Evolutionary conservation across 2,113 vertebrate genomes (phyloP).

Genomic region (Amazona guildingii): DNA sequence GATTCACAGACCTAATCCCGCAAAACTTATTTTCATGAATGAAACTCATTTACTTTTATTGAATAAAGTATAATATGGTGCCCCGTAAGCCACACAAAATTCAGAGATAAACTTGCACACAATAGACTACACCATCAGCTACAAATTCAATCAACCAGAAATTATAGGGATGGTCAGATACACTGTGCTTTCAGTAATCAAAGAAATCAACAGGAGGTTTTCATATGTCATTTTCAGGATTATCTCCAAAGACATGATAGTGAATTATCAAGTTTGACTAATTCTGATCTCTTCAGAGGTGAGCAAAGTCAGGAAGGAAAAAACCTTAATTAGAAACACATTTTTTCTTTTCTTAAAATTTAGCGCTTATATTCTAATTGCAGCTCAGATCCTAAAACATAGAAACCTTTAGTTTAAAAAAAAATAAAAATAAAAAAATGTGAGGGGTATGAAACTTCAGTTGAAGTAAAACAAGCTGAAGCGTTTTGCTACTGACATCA

Average conservation of each 20-base stretch:
- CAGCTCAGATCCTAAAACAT: background rate
- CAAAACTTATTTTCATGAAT: conserved; percentile 13
- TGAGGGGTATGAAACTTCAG: background rate
- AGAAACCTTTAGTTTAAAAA: background rate
- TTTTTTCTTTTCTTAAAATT: background rate
- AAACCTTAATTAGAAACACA: background rate
- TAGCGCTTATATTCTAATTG: background rate
- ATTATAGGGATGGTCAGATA: background rate
- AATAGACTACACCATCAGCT: background rate
- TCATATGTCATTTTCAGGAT: background rate
- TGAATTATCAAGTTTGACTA: background rate
- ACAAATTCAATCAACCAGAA: background rate
- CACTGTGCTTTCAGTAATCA: background rate
- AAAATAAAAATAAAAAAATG: no score
- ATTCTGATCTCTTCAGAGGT: background rate
- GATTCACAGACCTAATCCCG: background rate
- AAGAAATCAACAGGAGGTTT: background rate
- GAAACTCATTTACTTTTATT: background rate
- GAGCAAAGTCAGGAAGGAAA: background rate
- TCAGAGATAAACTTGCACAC: background rate
- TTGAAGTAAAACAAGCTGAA: background rate
- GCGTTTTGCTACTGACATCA: background rate
- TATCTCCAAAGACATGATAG: background rate
- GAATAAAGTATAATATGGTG: background rate
- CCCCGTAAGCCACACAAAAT: background rate